Evolutionary conservation across 2,888 invertebrate species (phyloP), one percentile per base, ranked within the genome.

Genomic region (Pristionchus japonicus): DNA sequence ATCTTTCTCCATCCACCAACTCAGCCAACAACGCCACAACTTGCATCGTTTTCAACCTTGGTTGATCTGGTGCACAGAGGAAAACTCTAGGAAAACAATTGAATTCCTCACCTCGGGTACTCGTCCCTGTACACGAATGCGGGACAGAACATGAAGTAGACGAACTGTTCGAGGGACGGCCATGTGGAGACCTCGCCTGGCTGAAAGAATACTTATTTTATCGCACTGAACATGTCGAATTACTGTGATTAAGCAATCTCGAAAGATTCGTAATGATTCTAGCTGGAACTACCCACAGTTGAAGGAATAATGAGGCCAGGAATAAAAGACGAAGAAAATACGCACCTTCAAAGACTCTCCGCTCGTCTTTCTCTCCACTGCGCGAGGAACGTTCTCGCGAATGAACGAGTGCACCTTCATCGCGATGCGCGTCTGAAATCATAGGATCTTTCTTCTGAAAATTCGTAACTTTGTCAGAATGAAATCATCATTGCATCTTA

Each of bases 331-430:
- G 64, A 64, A 64, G 27, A 64, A 4, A 34, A 70, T 37, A 15
- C 6, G 9, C 23, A 77, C 77, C 43, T 77, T 77, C 11, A 77
- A 49, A 7, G 87, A 88, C 67, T 82, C 85, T 52, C 88, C 89
- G 3, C 88, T 88, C 47, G 52, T 88, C 86, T 94, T 93, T 61
- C 88, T 90, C n/a, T 74, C 89, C 27, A 91, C 88, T 27, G 89
- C 91, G 40, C 91, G 84, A 17, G 87, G 61, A 84, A 91, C 90
- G 88, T 93, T 94, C 70, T 94, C 94, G 31, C 94, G 89, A 37
- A 94, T 90, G 88, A 94, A 94, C 0, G 94, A 91, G 89, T 94
- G 93, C 47, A 92, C 90, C 90, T 94, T 94, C 94, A 94, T 94
- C 2, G 93, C 92, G 20, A 94, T 89, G 43, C 94, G 90, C 13